Evolutionary conservation across 1,140 invertebrate genomes (phyloP).

Genomic region (Goniozus legneri): DNA sequence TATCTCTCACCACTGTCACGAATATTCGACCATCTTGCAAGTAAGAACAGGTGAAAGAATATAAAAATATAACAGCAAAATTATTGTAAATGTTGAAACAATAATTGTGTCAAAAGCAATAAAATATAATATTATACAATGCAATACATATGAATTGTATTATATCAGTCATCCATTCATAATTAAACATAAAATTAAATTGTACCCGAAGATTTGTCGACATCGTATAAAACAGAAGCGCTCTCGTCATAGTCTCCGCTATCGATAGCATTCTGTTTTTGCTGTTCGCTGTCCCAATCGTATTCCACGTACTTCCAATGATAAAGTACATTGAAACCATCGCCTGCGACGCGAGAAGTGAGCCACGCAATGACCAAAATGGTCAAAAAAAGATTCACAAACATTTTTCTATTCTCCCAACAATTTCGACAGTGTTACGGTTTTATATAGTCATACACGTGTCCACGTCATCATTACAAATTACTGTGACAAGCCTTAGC

Average conservation of each 20-base stretch:
- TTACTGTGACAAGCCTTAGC: too few relatives aligned
- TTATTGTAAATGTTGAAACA: background rate
- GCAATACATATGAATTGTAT: too few relatives aligned
- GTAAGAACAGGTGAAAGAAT: background rate
- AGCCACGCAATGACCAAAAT: too few relatives aligned
- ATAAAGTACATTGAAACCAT: too few relatives aligned
- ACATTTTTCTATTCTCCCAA: too few relatives aligned
- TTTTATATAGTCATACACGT: too few relatives aligned
- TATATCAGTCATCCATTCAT: background rate
- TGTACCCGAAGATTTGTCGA: constrained; percentile 14
- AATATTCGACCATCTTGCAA: constrained; percentile 21
- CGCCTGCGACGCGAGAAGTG: too few relatives aligned
- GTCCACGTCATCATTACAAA: too few relatives aligned
- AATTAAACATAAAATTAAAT: background rate
- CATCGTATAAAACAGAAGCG: constrained; percentile 21
- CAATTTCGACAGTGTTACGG: too few relatives aligned
- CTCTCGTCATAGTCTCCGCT: constrained; percentile 50
- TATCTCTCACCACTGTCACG: constrained; percentile 21
- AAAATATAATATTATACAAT: too few relatives aligned
- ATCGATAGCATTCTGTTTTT: constrained; percentile 48
- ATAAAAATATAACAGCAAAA: background rate
- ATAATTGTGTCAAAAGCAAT: too few relatives aligned
- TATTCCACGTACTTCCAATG: constrained; percentile 30
- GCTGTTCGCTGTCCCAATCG: constrained; percentile 6
- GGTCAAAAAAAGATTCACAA: too few relatives aligned